Percentiles rank a stretch among this genome's conserved stretches.
Evolutionary conservation across 2,888 invertebrate species (phyloP).

Genomic region (Anagyrus pseudococci): DNA sequence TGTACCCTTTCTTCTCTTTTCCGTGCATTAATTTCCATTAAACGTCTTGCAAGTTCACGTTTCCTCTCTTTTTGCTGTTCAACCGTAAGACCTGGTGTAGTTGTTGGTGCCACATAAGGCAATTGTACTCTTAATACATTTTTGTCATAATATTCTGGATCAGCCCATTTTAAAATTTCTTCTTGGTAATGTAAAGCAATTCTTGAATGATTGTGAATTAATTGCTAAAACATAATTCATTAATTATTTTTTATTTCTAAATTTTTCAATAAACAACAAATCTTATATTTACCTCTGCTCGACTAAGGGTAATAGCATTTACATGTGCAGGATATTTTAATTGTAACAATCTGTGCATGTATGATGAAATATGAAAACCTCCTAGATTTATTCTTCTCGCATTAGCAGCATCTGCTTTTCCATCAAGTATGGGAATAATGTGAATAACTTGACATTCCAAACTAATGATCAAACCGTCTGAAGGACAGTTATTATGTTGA

Average conservation of each 20-base stretch:
- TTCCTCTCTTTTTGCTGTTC: slow-evolving; percentile 89
- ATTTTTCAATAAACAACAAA: slow-evolving; percentile 5
- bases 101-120: slow-evolving; percentile 75
- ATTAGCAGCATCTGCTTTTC: slow-evolving; percentile 72
- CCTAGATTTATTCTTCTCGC: slow-evolving; percentile 86
- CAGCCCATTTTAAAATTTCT: slow-evolving; percentile 82
- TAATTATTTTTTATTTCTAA: not conserved
- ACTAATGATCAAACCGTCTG: slow-evolving; percentile 79
- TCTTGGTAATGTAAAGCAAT: slow-evolving; percentile 81
- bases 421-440: slow-evolving; percentile 81
- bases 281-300: slow-evolving; percentile 71
- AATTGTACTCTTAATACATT: slow-evolving; percentile 87
- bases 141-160: slow-evolving; percentile 80
- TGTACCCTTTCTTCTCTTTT: slow-evolving; percentile 81
- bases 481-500: slow-evolving; percentile 69
- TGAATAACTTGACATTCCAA: slow-evolving; percentile 91
- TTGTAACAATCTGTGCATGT: slow-evolving; percentile 86
- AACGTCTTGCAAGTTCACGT: slow-evolving; percentile 81
- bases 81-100: slow-evolving; percentile 71
- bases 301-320: slow-evolving; percentile 83
- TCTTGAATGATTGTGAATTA: slow-evolving; percentile 81
- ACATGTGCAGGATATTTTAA: slow-evolving; percentile 93
- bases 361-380: slow-evolving; percentile 84
- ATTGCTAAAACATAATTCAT: slow-evolving; percentile 64
- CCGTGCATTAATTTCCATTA: slow-evolving; percentile 89